Conservation (phyloP, 2,888 invertebrate genomes). For the Tetramorium bicarinatum region DNA sequence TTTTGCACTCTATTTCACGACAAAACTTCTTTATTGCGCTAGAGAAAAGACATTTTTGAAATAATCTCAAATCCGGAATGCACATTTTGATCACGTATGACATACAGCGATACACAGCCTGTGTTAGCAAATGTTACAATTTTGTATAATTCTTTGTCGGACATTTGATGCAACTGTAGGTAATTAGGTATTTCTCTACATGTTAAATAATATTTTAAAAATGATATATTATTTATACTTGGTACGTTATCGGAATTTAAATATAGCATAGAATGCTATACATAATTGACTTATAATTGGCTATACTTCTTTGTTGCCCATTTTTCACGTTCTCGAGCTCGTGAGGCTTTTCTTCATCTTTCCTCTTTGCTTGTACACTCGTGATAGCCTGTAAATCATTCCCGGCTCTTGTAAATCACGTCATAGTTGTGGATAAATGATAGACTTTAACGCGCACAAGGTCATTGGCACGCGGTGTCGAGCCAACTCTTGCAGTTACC, state of each 20-base stretch:
- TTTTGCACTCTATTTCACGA: background rate
- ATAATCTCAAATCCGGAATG: background rate
- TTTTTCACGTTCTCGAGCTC: constrained; percentile 3
- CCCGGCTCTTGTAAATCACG: constrained; percentile 64
- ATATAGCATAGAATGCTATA: background rate
- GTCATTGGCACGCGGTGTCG: constrained; percentile 44
- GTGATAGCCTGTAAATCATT: constrained; percentile 71
- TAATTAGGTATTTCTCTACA: background rate
- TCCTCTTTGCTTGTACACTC: constrained; percentile 25
- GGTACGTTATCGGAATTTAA: constrained; percentile 8
- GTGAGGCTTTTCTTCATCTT: background rate
- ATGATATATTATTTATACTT: background rate
- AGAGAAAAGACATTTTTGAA: background rate
- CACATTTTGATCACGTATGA: background rate
- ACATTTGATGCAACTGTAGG: background rate
- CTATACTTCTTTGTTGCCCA: constrained; percentile 3
- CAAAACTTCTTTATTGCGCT: background rate
- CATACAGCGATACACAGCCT: background rate
- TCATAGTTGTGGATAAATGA: constrained; percentile 72
- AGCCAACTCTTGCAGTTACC: constrained; percentile 52
- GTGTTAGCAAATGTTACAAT: background rate
- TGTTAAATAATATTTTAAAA: background rate
- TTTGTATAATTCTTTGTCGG: background rate
- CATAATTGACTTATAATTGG: constrained; percentile 13
- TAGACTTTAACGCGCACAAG: constrained; percentile 71